Evolutionary conservation across 2,888 invertebrate genomes (phyloP).

Genomic region (Molorchus minor): DNA sequence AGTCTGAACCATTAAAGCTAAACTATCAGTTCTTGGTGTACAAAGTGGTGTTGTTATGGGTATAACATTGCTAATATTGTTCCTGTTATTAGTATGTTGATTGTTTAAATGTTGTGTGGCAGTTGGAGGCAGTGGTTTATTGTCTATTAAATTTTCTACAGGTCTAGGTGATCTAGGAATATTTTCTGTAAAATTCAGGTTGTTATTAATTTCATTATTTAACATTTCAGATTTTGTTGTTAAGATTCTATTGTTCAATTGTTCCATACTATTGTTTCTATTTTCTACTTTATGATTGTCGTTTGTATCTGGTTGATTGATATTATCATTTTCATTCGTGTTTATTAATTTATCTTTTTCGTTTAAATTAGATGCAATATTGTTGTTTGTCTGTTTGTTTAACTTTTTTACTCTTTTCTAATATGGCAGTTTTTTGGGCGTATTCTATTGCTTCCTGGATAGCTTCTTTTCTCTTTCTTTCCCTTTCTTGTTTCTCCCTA

Average conservation of each 20-base stretch:
- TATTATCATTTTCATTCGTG: constrained; percentile 23
- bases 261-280: constrained; percentile 29
- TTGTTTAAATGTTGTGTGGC: constrained; percentile 13
- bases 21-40: constrained; percentile 52
- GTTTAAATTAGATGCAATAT: constrained; percentile 50
- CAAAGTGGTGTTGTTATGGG: constrained; percentile 24
- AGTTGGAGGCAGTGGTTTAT: neutral
- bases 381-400: constrained; percentile 33
- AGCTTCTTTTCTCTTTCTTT: constrained; percentile 77
- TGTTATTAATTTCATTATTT: constrained; percentile 46
- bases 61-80: constrained; percentile 15
- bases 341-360: constrained; percentile 50
- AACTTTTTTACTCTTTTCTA: constrained; percentile 60
- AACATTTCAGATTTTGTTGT: constrained; percentile 29
- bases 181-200: constrained; percentile 37
- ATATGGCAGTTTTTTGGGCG: constrained; percentile 71
- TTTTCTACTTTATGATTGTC: constrained; percentile 23
- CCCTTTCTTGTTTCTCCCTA: constrained; percentile 75
- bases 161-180: constrained; percentile 35
- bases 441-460: constrained; percentile 81
- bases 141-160: constrained; percentile 7
- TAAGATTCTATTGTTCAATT: constrained; percentile 39
- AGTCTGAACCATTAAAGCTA: constrained; percentile 60
- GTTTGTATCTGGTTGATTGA: neutral
- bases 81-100: constrained; percentile 2